phyloP scores from a whole-genome alignment of 2,888 invertebrate species.

The Scaptomyza caliginosa region DNA sequence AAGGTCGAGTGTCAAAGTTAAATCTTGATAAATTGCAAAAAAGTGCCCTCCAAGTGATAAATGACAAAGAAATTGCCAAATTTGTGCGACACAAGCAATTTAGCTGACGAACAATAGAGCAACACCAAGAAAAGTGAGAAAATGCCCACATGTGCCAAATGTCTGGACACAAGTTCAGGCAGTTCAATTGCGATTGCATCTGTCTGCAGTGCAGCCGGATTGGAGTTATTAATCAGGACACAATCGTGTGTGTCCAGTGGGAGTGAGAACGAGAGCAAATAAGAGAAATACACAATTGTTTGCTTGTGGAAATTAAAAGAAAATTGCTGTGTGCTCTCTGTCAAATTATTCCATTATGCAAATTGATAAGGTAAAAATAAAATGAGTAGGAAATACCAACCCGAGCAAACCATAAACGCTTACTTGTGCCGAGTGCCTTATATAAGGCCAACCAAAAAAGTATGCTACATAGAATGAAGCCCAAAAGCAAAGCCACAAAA shows the following conservation, averaged over 20 bases:
- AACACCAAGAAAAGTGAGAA: not conserved
- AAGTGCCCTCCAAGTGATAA: constrained; percentile 68
- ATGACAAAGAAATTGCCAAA: constrained; percentile 74
- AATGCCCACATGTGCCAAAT: not conserved
- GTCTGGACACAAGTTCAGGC: not conserved
- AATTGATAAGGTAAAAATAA: constrained; percentile 21
- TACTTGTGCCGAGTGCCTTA: constrained; percentile 37
- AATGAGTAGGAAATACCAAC: not conserved
- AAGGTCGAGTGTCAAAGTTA: constrained; percentile 60
- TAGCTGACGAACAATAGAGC: constrained; percentile 28
- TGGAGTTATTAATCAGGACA: not conserved
- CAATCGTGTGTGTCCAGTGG: constrained; percentile 3
- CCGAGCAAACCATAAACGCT: not conserved
- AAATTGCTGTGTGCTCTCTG: constrained; percentile 24
- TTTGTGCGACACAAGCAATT: constrained; percentile 48
- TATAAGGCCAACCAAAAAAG: constrained; percentile 61
- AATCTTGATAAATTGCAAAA: constrained; percentile 78
- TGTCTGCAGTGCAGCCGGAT: constrained; percentile 21
- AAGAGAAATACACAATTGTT: constrained; percentile 11
- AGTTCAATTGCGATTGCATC: not conserved
- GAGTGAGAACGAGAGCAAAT: not conserved
- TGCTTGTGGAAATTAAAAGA: constrained; percentile 35
- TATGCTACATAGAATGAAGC: constrained; percentile 48
- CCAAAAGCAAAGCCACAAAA: not conserved
- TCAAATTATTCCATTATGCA: constrained; percentile 25